A percentile compares a stretch with the other conserved stretches of the same genome.
phyloP scores from a whole-genome alignment of 2,797 vertebrate genomes.

The Pipistrellus pygmaeus region DNA sequence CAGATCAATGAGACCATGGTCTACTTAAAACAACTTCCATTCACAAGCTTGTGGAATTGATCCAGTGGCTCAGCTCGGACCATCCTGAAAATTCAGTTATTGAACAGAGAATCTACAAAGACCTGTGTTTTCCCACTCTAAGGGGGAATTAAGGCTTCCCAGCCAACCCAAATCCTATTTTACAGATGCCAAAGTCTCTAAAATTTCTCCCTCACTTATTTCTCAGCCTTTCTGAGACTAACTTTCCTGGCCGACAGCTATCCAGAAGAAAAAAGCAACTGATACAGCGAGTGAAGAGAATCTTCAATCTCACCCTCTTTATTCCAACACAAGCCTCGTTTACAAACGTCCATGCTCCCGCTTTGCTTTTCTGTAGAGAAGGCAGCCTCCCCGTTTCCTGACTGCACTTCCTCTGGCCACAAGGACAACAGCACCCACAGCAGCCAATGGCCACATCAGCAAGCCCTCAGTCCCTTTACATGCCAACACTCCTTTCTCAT shows the following conservation, averaged over 20 bases:
- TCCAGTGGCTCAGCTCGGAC: not conserved
- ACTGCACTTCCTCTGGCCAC: not conserved
- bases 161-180: not conserved
- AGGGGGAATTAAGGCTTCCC: not conserved
- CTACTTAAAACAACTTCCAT: not conserved
- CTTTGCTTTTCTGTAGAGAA: not conserved
- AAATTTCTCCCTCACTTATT: not conserved
- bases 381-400: not conserved
- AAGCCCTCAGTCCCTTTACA: not conserved
- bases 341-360: not conserved
- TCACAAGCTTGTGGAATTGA: not conserved
- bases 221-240: not conserved
- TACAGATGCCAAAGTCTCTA: not conserved
- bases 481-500: not conserved
- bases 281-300: not conserved
- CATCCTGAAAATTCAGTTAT: not conserved
- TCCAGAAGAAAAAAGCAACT: not conserved
- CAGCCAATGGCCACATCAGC: not conserved
- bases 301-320: not conserved
- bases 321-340: not conserved
- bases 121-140: not conserved
- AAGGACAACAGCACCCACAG: too few species aligned
- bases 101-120: not conserved
- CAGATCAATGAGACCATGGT: not conserved
- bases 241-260: not conserved